phyloP scores from a whole-genome alignment of 2,113 vertebrate species.

The Mionectes macconnelli region DNA sequence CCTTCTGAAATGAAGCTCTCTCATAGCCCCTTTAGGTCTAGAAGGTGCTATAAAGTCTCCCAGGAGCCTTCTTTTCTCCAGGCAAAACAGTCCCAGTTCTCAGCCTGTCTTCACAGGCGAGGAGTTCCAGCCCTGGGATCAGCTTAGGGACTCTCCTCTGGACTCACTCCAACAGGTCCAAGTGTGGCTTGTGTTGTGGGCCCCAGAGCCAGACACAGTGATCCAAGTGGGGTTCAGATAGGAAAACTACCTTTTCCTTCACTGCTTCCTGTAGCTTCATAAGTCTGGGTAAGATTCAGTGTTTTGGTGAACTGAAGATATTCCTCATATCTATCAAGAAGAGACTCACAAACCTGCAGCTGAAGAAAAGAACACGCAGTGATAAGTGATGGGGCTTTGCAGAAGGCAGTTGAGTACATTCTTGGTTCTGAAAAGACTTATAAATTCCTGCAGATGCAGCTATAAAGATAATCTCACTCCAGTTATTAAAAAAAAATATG shows the following conservation, averaged over 20 bases:
- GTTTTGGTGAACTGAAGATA: neutral
- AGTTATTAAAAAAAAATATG: neutral
- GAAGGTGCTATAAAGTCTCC: neutral
- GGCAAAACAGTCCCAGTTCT: neutral
- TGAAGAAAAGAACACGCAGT: neutral
- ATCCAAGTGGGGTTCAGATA: neutral
- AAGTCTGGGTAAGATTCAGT: neutral
- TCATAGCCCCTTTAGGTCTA: neutral
- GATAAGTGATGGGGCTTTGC: neutral
- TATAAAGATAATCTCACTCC: conserved; percentile 36
- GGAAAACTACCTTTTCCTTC: neutral
- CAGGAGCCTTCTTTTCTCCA: neutral
- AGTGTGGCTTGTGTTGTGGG: neutral
- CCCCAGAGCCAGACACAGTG: neutral
- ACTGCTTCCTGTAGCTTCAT: neutral
- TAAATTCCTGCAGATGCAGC: conserved; percentile 41
- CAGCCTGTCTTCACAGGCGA: neutral
- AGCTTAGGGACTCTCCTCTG: too few species aligned
- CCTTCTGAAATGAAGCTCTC: neutral
- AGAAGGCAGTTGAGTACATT: neutral
- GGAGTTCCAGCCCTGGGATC: neutral
- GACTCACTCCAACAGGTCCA: neutral
- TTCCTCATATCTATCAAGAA: neutral
- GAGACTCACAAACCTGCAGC: neutral
- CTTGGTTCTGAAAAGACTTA: neutral